Evolutionary conservation across 2,113 vertebrate genomes (phyloP).

Genomic region (Dromas ardeola): DNA sequence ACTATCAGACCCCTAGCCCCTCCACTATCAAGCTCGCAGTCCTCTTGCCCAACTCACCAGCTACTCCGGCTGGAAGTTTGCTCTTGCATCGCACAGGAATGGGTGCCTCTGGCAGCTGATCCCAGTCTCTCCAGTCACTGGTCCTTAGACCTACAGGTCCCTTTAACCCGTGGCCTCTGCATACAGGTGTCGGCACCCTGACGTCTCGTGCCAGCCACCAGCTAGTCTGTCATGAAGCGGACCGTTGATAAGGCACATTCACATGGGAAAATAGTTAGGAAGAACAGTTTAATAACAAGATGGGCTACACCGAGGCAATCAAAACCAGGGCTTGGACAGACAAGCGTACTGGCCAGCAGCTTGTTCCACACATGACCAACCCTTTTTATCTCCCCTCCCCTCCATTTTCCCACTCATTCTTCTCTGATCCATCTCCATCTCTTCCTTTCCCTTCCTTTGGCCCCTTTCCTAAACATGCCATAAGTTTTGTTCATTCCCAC

Average conservation of each 20-base stretch:
- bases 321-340: not conserved
- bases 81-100: not conserved
- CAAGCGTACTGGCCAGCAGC: not conserved
- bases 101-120: not conserved
- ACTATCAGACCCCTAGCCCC: not conserved
- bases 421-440: not conserved
- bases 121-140: not conserved
- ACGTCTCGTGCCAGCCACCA: not conserved
- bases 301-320: not conserved
- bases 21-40: not conserved
- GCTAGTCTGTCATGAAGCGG: not conserved
- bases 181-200: not conserved
- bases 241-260: not conserved
- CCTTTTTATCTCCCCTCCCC: not conserved
- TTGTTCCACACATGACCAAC: rapidly evolving
- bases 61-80: not conserved
- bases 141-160: not conserved
- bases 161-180: rapidly evolving
- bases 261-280: not conserved
- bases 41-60: not conserved
- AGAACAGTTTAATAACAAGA: not conserved
- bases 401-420: not conserved
- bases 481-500: not conserved
- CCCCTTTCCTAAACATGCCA: not conserved
- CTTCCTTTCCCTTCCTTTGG: not conserved